Percentiles rank a stretch among this genome's conserved stretches.
Conservation (phyloP, 2,797 vertebrate species). For the Sus cebifrons region DNA sequence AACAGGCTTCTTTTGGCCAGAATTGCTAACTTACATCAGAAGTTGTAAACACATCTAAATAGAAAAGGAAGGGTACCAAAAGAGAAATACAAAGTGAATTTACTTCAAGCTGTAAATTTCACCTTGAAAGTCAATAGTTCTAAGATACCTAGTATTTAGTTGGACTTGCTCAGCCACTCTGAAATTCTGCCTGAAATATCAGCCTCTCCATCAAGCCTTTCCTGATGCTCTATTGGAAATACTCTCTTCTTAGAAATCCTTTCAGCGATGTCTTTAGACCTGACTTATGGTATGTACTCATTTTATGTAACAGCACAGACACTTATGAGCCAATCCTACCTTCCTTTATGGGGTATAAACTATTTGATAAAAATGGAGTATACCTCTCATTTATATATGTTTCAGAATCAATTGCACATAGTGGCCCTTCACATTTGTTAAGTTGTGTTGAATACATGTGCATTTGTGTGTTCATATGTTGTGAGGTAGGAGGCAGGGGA, state of each 20-base stretch:
- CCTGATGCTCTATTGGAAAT: background rate
- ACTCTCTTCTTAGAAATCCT: background rate
- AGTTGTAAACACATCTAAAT: background rate
- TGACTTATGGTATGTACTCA: background rate
- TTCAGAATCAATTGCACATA: background rate
- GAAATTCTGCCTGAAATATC: background rate
- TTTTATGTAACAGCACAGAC: background rate
- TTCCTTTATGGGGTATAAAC: background rate
- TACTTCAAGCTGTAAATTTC: background rate
- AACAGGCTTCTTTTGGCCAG: background rate
- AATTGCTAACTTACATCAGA: background rate
- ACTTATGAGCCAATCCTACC: background rate
- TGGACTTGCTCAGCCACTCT: background rate
- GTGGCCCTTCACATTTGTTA: background rate
- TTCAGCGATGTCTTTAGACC: background rate
- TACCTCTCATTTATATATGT: background rate
- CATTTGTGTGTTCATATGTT: background rate
- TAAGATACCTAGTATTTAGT: background rate
- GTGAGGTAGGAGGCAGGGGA: background rate
- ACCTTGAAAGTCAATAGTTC: conserved; percentile 5
- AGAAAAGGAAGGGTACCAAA: conserved; percentile 10
- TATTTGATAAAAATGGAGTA: background rate
- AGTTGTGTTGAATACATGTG: background rate
- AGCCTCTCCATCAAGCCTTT: background rate
- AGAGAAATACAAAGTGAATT: conserved; percentile 8